These are phyloP conservation scores for Drosophila ambigua DNA, from an alignment of 1,140 invertebrate species.

Conservation along the genomic window DNA sequence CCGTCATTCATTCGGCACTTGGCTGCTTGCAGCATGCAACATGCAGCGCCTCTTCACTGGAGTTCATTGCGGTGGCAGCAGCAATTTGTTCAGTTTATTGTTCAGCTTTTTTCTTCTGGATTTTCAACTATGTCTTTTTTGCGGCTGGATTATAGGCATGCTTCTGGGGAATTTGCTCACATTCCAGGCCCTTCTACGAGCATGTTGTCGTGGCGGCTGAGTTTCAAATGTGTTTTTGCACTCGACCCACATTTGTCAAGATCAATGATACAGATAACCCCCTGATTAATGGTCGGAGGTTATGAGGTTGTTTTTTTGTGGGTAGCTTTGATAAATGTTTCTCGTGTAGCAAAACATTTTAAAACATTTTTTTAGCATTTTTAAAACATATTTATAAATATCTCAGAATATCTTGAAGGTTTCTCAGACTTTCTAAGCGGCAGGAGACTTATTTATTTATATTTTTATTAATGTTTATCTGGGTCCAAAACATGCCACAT, in stretches of 20 bases:
- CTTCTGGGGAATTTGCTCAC: conserved; percentile 47
- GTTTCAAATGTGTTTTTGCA: conserved; percentile 17
- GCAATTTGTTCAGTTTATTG: conserved; percentile 68
- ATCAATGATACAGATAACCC: conserved; percentile 54
- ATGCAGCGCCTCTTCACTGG: conserved; percentile 1
- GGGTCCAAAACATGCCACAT: too few species aligned
- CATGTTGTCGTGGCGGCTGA: conserved; percentile 23
- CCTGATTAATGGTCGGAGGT: conserved; percentile 53
- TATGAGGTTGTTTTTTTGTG: conserved; percentile 6
- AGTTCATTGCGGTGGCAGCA: conserved; percentile 19
- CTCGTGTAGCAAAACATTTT: conserved; percentile 13
- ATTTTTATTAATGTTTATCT: not conserved
- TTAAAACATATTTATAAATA: not conserved
- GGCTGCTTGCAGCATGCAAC: conserved; percentile 8
- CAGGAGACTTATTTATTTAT: not conserved
- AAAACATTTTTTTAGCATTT: conserved; percentile 12
- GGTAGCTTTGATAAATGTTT: conserved; percentile 41
- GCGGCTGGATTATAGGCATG: conserved; percentile 20
- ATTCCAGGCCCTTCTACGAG: conserved; percentile 31
- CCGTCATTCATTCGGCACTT: conserved; percentile 54
- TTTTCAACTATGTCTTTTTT: not conserved
- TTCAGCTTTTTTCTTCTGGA: conserved; percentile 39
- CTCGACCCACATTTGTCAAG: conserved; percentile 65
- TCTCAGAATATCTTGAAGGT: conserved; percentile 16
- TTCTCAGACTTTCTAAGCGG: conserved; percentile 9